phyloP scores from a whole-genome alignment of 2,797 vertebrate genomes.

The Ctenopoma kingsleyae region DNA sequence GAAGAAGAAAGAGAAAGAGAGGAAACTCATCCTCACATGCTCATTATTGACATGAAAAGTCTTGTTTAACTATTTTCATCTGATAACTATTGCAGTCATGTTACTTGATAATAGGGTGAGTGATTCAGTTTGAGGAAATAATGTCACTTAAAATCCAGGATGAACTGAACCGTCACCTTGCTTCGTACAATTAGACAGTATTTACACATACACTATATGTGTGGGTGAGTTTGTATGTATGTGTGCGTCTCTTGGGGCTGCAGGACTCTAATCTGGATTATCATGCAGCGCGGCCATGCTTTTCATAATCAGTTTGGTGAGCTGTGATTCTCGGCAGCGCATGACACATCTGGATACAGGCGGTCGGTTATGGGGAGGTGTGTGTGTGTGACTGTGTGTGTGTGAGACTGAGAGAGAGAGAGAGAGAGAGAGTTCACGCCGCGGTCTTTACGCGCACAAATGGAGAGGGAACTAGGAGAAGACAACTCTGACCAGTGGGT shows the following conservation, averaged over 20 bases:
- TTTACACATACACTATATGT: conserved; percentile 8
- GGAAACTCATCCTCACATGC: not conserved
- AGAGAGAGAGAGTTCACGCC: conserved; percentile 12
- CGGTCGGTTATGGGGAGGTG: conserved; percentile 30
- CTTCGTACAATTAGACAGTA: conserved; percentile 38
- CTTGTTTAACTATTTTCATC: not conserved
- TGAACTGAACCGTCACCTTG: conserved; percentile 24
- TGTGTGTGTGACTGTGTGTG: conserved; percentile 25
- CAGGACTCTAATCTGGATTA: conserved; percentile 83
- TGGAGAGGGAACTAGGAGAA: conserved; percentile 46
- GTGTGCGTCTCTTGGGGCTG: conserved; percentile 60
- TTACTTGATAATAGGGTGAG: not conserved
- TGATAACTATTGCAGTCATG: not conserved
- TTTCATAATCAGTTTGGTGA: conserved; percentile 79
- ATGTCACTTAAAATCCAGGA: not conserved
- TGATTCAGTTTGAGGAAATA: not conserved
- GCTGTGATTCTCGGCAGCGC: conserved; percentile 74
- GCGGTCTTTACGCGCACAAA: conserved; percentile 30
- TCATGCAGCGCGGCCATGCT: conserved; percentile 65
- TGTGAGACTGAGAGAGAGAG: conserved; percentile 8
- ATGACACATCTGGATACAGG: conserved; percentile 80
- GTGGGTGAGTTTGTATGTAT: conserved; percentile 28
- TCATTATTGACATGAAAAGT: not conserved
- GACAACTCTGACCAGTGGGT: conserved; percentile 4
- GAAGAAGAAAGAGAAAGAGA: not conserved